Conservation (phyloP, 2,113 vertebrate genomes). For the Gymnogyps californianus region DNA sequence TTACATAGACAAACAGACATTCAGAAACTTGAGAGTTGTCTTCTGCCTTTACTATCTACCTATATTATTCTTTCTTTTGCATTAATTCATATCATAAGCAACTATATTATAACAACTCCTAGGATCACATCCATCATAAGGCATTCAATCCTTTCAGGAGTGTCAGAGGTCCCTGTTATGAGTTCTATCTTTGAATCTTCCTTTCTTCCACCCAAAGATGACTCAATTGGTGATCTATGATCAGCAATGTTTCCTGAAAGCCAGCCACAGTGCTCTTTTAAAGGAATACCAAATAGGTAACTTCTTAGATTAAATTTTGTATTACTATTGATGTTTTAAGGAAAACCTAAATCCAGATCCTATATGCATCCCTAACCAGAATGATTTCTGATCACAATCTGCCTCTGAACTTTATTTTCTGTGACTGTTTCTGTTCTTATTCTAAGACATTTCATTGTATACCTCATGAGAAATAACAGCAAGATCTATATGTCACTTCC, state of each 20-base stretch:
- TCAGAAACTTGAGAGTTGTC: not conserved
- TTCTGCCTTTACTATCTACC: not conserved
- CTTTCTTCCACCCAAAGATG: not conserved
- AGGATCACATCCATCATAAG: not conserved
- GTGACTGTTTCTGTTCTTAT: not conserved
- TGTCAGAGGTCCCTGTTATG: not conserved
- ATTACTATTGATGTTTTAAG: not conserved
- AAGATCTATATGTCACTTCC: not conserved
- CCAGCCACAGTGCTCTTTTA: not conserved
- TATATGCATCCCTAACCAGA: not conserved
- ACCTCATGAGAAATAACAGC: not conserved
- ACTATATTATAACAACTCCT: not conserved
- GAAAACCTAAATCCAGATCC: not conserved
- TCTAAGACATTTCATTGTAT: not conserved
- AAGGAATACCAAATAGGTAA: not conserved
- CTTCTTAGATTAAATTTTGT: not conserved
- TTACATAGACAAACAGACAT: not conserved
- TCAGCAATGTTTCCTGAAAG: not conserved
- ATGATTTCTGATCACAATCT: not conserved
- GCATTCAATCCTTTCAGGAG: not conserved
- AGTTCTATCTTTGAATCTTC: not conserved
- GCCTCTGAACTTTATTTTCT: not conserved
- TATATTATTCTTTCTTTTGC: not conserved
- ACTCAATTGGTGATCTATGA: not conserved
- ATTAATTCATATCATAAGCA: not conserved